Base-by-base conservation (phyloP, 2,888 invertebrate species). In the Pseudococcus longispinus region DNA sequence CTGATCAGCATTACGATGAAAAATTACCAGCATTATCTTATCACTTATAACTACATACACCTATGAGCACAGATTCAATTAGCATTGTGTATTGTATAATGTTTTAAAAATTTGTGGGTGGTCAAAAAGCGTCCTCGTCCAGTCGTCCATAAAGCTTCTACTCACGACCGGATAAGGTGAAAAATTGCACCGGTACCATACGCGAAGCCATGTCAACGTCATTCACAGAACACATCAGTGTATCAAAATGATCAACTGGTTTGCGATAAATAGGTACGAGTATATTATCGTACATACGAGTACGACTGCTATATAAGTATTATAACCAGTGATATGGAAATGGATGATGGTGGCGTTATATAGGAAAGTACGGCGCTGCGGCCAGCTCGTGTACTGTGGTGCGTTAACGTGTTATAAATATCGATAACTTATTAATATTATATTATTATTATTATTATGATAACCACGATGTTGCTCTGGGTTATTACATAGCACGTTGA, bases 391-490 rank as follows among this genome's bases (percentile, higher is more conserved):
- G 65, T 23, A 26, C 23, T 26, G 65, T 15, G 65, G 23, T 0
- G 65, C 15, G 26, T 23, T 65, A 65, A 65, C 65, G 23, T 26
- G 65, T 60, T n/a, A 4, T 37, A 32, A 5, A 60, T n/a, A 51
- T 65, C 26, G 65, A 65, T 23, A 65, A 65, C 65, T 26, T 65
- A 65, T 37, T 37, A 37, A 26, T 65, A 65, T 65, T 65, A 65
- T 65, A n/a, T n/a, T n/a, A n/a, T n/a, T n/a, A n/a, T 37, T 37
- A 37, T 65, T 65, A 65, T 65, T 65, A 65, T 65, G 65, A 65
- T 65, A 65, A 65, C 23, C 65, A 65, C 65, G 65, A 65, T 26
- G 26, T 23, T 26, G 65, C 26, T 26, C 26, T 65, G 11, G 65
- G 65, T 65, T 65, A 65, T 65, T 65, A 51, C 51, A 65, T 65